Evolutionary conservation across 2,113 vertebrate genomes (phyloP), one percentile per base, ranked within the genome.

Genomic region (Connochaetes taurinus): DNA sequence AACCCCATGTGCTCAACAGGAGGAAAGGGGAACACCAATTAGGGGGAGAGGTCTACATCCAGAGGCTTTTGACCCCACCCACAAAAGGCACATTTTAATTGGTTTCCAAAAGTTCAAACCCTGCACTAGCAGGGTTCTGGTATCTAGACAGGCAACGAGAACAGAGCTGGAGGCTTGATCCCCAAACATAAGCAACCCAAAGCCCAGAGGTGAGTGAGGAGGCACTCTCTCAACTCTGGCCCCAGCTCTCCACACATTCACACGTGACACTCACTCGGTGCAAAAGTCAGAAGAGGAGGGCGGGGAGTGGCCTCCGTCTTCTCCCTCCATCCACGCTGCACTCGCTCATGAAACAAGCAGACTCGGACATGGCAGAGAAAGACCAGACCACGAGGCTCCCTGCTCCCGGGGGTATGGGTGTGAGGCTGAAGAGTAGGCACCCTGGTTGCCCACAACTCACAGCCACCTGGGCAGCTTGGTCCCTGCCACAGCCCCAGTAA

Each of bases 41-140:
- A 33, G 58, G 25, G 52, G 47, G 76, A 67, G 25, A 96, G 67
- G 50, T 88, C 94, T 55, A 92, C 64, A 88, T 40, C 93, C 95
- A 87, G 74, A 92, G 91, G 93, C 58, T 94, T 83, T 76, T 91
- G 94, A 94, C 94, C 95, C 87, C 86, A 47, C 87, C 88, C 94
- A 89, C 91, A 84, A 96, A 98, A 98, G 98, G 98, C 98, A 98
- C 98, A 90, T 98, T 98, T 97, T 97, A 94, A 97, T 96, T 95
- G 71, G 88, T 97, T 98, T 97, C 97, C 93, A 92, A 95, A 97
- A 96, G 94, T 92, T 97, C 94, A 94, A 94, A 97, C 88, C 92
- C 96, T 67, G 43, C 55, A 74, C 86, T 57, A 80, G 80, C 87
- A 96, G 91, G 83, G 94, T 98, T 96, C 97, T 97, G 97, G 95